A percentile compares a stretch with the other conserved stretches of the same genome.
These are phyloP conservation scores for Argyresthia albistria DNA, from an alignment of 2,888 invertebrate genomes.

Conservation along the genomic window DNA sequence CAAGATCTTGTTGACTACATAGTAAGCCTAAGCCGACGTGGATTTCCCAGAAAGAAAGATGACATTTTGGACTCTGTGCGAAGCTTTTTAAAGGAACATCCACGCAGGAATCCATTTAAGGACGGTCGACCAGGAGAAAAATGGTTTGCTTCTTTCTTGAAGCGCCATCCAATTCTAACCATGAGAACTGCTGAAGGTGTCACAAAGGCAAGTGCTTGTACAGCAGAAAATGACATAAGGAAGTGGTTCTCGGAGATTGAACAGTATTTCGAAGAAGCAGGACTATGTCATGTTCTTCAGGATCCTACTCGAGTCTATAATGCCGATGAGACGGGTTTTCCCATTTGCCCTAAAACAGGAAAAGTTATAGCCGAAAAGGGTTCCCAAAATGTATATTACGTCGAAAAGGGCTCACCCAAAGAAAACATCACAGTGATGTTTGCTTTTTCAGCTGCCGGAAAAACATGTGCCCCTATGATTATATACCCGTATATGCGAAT, in stretches of 20 bases:
- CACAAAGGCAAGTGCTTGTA: neutral
- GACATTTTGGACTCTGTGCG: neutral
- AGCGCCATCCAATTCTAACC: neutral
- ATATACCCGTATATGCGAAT: conserved; percentile 5
- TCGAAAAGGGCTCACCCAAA: conserved; percentile 2
- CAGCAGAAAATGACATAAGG: neutral
- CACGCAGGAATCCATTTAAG: neutral
- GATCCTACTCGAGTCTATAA: neutral
- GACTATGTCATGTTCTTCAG: neutral
- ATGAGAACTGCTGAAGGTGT: neutral
- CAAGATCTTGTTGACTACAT: neutral
- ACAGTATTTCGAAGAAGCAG: neutral
- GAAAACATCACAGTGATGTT: conserved; percentile 7
- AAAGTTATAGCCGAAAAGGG: too few species aligned
- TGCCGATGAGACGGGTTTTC: conserved; percentile 1
- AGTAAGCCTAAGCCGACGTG: neutral
- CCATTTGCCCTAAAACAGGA: neutral
- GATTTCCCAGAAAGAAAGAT: neutral
- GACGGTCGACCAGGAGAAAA: neutral
- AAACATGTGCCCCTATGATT: conserved; percentile 3
- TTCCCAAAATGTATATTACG: too few species aligned
- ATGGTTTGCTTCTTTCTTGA: neutral
- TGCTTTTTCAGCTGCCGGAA: conserved; percentile 4
- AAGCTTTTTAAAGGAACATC: neutral
- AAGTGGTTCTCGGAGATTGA: neutral